Evolutionary conservation across 2,113 vertebrate species (phyloP).

Genomic region (Ameiurus melas): DNA sequence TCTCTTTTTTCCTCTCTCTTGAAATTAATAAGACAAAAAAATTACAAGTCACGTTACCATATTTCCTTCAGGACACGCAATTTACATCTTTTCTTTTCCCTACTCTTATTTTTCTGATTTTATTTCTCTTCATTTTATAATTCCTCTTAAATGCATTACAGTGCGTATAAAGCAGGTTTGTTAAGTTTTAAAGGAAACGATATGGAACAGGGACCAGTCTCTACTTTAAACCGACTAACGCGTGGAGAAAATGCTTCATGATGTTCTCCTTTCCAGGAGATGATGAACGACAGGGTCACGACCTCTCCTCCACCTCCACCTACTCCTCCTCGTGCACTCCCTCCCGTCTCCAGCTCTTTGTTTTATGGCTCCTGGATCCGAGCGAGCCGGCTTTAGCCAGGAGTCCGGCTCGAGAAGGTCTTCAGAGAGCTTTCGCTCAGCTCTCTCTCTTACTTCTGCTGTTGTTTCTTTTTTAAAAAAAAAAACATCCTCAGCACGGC

Average conservation of each 20-base stretch:
- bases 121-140: neutral
- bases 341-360: neutral
- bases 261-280: neutral
- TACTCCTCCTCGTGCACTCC: neutral
- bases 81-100: neutral
- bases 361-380: neutral
- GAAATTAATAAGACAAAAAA: too few relatives aligned
- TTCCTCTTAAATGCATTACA: neutral
- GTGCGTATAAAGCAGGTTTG: neutral
- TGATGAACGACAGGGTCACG: neutral
- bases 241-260: neutral
- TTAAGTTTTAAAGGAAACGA: neutral
- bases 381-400: neutral
- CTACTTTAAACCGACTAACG: neutral
- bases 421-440: neutral
- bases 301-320: neutral
- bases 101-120: neutral
- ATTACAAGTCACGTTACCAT: neutral
- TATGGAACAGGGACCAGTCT: too few relatives aligned
- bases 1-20: neutral
- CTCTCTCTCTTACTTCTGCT: neutral
- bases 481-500: too few relatives aligned
- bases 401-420: neutral
- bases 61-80: neutral
- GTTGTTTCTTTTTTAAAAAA: neutral